Conservation (phyloP, 2,797 vertebrate genomes). For the Iguana delicatissima region DNA sequence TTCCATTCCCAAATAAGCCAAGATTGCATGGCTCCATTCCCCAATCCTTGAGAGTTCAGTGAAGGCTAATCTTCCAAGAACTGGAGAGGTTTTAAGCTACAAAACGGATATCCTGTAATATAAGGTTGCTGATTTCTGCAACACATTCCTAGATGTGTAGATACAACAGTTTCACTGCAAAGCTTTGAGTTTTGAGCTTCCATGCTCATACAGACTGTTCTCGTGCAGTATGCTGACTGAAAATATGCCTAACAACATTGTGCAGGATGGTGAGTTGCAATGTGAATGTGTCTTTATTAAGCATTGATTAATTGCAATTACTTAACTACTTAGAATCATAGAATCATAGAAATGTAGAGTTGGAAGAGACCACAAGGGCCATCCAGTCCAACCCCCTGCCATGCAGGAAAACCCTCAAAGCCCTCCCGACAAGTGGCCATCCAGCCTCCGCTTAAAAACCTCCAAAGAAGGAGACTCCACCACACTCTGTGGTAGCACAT, state of each 20-base stretch:
- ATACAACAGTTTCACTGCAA: background rate
- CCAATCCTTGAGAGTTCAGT: background rate
- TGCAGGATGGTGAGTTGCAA: too few relatives aligned
- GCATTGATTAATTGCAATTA: background rate
- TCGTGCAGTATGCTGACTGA: background rate
- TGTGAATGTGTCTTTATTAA: background rate
- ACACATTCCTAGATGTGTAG: background rate
- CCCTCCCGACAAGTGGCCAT: too few relatives aligned
- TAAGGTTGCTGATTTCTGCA: background rate
- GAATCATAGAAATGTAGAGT: too few relatives aligned
- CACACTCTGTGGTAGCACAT: too few relatives aligned
- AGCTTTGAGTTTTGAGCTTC: background rate
- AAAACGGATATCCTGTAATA: background rate
- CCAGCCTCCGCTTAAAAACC: too few relatives aligned
- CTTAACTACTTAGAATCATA: background rate
- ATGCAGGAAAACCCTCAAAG: too few relatives aligned
- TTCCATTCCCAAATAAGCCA: background rate
- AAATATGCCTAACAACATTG: background rate
- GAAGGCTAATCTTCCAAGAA: background rate
- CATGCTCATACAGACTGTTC: background rate
- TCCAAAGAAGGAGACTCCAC: too few relatives aligned
- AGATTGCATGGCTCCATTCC: background rate
- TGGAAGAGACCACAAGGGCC: too few relatives aligned
- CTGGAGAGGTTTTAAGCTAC: too few relatives aligned
- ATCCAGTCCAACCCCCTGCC: too few relatives aligned